Percentiles rank a stretch among this genome's conserved stretches.
Evolutionary conservation across 2,113 vertebrate species (phyloP).

Genomic region (Thermophis baileyi): DNA sequence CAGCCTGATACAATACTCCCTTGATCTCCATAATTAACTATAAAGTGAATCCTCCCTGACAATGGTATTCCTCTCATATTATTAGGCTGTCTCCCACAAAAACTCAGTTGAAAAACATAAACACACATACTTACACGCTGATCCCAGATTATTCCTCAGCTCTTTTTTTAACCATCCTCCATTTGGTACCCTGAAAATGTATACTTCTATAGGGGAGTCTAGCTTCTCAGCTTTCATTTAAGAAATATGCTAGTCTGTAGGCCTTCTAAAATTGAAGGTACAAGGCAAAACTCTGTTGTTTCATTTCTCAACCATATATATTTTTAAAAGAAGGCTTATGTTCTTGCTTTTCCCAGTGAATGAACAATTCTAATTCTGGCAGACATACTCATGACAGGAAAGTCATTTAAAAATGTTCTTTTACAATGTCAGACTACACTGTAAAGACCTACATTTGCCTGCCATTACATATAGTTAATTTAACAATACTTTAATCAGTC

Average conservation of each 20-base stretch:
- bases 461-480: not conserved
- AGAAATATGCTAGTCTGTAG: not conserved
- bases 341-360: not conserved
- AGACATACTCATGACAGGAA: not conserved
- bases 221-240: not conserved
- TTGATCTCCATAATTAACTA: conserved; percentile 20
- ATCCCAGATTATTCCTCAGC: not conserved
- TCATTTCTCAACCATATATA: not conserved
- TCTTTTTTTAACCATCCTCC: not conserved
- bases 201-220: not conserved
- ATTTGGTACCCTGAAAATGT: not conserved
- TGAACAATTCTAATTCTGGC: not conserved
- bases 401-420: not conserved
- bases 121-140: not conserved
- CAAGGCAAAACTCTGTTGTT: not conserved
- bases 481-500: not conserved
- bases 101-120: not conserved
- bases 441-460: not conserved
- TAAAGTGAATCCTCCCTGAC: conserved; percentile 9
- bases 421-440: not conserved
- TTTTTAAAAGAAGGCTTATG: not conserved
- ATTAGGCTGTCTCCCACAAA: conserved; percentile 15
- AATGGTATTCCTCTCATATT: not conserved
- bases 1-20: conserved; percentile 33
- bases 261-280: not conserved